These are phyloP conservation scores for Pachliopta kotzebuea DNA, from an alignment of 2,888 invertebrate genomes.

Conservation along the genomic window DNA sequence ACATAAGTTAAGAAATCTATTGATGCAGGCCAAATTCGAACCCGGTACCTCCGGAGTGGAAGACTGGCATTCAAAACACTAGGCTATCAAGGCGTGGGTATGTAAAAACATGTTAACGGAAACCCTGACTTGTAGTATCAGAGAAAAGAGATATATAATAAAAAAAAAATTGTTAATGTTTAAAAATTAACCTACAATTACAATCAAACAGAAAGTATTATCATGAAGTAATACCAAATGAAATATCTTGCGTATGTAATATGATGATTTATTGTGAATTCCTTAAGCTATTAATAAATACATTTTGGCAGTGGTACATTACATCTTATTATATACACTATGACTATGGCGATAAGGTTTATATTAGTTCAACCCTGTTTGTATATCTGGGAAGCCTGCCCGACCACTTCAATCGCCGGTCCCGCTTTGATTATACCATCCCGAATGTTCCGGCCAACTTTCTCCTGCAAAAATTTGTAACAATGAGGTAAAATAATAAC, in stretches of 20 bases:
- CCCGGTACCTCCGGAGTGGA: too few species aligned
- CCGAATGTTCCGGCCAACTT: conserved; percentile 50
- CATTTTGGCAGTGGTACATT: conserved; percentile 10
- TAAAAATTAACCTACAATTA: too few species aligned
- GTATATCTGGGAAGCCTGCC: conserved; percentile 46
- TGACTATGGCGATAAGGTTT: conserved; percentile 6
- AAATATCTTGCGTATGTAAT: neutral
- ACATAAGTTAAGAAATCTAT: too few species aligned
- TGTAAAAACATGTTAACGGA: too few species aligned
- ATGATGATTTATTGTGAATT: conserved; percentile 4
- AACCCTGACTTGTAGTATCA: too few species aligned
- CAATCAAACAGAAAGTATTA: too few species aligned
- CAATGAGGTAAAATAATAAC: neutral
- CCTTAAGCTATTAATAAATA: conserved; percentile 16
- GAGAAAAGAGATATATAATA: too few species aligned
- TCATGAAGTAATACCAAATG: neutral
- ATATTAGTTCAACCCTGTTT: conserved; percentile 33
- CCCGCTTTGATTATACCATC: conserved; percentile 56
- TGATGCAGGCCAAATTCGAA: too few species aligned
- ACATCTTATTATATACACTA: conserved; percentile 12
- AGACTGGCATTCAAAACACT: too few species aligned
- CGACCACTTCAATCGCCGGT: conserved; percentile 52
- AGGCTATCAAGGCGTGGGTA: too few species aligned
- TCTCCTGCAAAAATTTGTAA: conserved; percentile 47
- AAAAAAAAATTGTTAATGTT: too few species aligned